Evolutionary conservation across 2,797 vertebrate genomes (phyloP).

Genomic region (Botia kubotai): DNA sequence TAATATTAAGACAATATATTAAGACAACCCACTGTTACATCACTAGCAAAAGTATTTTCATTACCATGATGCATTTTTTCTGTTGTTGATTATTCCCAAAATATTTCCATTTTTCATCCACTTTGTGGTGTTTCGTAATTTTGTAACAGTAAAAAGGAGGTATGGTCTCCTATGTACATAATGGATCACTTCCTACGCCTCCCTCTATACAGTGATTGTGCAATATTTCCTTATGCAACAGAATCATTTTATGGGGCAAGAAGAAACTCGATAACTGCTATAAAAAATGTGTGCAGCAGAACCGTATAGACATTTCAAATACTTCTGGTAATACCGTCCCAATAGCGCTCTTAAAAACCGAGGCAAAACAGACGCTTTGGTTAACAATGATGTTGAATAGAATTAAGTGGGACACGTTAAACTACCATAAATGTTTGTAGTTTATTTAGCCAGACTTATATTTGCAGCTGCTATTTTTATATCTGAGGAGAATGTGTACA

Average conservation of each 20-base stretch:
- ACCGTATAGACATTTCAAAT: neutral
- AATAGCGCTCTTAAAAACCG: neutral
- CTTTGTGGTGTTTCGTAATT: neutral
- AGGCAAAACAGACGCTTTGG: neutral
- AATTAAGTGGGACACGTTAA: neutral
- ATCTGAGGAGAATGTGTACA: neutral
- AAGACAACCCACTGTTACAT: no score
- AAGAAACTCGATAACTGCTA: constrained; percentile 7
- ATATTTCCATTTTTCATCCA: no score
- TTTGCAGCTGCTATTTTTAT: constrained; percentile 20
- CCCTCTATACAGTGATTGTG: constrained; percentile 30
- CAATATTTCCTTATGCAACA: constrained; percentile 45
- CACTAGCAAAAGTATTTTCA: no score
- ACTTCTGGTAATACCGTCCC: neutral
- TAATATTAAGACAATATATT: neutral
- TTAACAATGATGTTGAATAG: neutral
- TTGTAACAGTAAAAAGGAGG: constrained; percentile 1
- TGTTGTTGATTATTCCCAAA: no score
- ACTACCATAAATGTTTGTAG: constrained; percentile 13
- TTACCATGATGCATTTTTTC: no score
- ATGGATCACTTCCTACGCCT: constrained; percentile 7
- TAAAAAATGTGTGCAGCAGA: constrained; percentile 10
- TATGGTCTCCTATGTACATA: constrained; percentile 13
- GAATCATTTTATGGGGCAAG: constrained; percentile 38
- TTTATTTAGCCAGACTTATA: constrained; percentile 28